Evolutionary conservation across 2,888 invertebrate genomes (phyloP), one percentile per base, ranked within the genome.

Genomic region (Sabatieria punctata): DNA sequence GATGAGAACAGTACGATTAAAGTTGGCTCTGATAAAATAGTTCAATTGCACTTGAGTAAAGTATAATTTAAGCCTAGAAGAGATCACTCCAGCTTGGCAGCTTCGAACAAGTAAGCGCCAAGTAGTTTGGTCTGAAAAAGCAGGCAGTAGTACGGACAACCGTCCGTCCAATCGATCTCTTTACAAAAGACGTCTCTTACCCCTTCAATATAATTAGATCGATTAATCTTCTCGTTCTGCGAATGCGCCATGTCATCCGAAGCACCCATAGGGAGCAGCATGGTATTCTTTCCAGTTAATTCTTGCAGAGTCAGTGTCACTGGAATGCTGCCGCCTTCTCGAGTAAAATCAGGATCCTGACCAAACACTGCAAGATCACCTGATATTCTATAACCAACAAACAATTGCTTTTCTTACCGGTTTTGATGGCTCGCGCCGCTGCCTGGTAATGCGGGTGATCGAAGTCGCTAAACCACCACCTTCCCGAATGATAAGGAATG

Each of bases 221-320:
- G 23, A 47, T 49, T 43, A 23, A 49, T 21, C 42, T 49, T 49
- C 36, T 49, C 49, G 36, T 49, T 49, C 37, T 49, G 47, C 88
- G 91, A 91, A 73, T 97, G 97, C 50, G 95, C 93, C 58, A 93
- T 93, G 70, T 97, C 97, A 69, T 95, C 93, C 48, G 81, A 80
- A 46, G 84, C 79, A 42, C 95, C 95, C 66, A 97, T 82, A 1
- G 95, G 95, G 55, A 97, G 74, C 52, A 97, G 73, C 63, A 97
- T 75, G 43, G 93, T 89, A 71, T 86, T 93, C 65, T 85, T 84
- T 0, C 82, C 56, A 25, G 60, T 61, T 19, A 60, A 49, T 26
- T 63, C 57, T 63, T 71, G 67, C 26, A 97, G 77, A 38, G 86
- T 86, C 54, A 95, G 73, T 42, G 95, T 91, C 50, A 95, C 84